Evolutionary conservation across 2,888 invertebrate species (phyloP).

Genomic region (Acrocera orbiculus): DNA sequence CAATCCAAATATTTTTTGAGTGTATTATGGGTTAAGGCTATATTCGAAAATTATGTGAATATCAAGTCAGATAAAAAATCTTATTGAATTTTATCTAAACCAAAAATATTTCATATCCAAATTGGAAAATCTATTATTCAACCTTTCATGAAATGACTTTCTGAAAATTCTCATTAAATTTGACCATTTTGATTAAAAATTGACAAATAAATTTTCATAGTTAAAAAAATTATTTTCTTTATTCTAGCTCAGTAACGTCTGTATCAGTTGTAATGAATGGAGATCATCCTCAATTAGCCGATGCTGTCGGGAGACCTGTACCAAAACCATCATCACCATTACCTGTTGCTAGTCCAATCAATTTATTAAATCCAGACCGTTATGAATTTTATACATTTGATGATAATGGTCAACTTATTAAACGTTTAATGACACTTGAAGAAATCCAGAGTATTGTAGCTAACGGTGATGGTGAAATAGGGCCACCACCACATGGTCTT

Average conservation of each 20-base stretch:
- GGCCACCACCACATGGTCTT: conserved; percentile 25
- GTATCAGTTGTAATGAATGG: conserved; percentile 45
- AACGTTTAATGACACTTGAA: conserved; percentile 64
- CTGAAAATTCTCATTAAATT: no score
- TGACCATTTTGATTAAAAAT: no score
- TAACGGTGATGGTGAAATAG: conserved; percentile 53
- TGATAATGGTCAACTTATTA: conserved; percentile 64
- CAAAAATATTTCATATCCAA: no score
- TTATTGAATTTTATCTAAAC: no score
- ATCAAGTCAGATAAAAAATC: no score
- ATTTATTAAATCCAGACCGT: conserved; percentile 60
- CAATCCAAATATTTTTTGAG: no score
- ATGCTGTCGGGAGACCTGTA: conserved; percentile 48
- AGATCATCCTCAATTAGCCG: conserved; percentile 44
- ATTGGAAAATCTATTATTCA: no score
- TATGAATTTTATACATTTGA: conserved; percentile 80
- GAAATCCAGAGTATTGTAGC: conserved; percentile 76
- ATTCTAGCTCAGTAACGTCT: conserved; percentile 44
- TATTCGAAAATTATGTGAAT: no score
- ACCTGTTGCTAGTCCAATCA: conserved; percentile 60
- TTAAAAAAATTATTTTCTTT: no score
- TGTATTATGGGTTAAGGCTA: no score
- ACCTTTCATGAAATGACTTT: no score
- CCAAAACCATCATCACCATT: conserved; percentile 44
- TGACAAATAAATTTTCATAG: no score